phyloP scores from a whole-genome alignment of 1,140 invertebrate species.

The Episyrphus balteatus region DNA sequence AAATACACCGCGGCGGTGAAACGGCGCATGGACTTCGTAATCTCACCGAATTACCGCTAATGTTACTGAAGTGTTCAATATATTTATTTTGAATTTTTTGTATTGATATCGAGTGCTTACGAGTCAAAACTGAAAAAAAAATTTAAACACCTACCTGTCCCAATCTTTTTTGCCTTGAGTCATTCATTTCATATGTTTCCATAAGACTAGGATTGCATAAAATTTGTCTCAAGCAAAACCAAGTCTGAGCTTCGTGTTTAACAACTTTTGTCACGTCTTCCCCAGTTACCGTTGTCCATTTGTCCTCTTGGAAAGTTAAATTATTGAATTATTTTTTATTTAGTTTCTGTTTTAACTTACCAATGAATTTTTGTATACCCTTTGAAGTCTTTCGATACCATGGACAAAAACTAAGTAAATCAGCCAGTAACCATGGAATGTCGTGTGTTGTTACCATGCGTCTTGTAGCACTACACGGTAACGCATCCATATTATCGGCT shows the following conservation, averaged over 20 bases:
- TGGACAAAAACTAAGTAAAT: constrained; percentile 53
- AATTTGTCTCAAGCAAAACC: constrained; percentile 58
- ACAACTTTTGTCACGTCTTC: constrained; percentile 45
- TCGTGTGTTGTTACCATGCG: constrained; percentile 56
- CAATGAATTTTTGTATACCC: constrained; percentile 42
- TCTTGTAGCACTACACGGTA: constrained; percentile 50
- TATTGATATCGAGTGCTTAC: too few species aligned
- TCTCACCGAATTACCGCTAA: too few species aligned
- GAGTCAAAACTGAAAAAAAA: too few species aligned
- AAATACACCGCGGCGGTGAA: too few species aligned
- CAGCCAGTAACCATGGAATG: constrained; percentile 56
- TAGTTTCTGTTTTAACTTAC: constrained; percentile 3
- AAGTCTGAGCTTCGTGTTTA: constrained; percentile 57
- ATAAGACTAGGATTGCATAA: constrained; percentile 49
- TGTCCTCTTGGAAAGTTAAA: constrained; percentile 37
- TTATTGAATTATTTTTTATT: constrained; percentile 1
- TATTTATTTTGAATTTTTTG: too few species aligned
- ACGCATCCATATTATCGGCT: constrained; percentile 42
- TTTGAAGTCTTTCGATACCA: constrained; percentile 52
- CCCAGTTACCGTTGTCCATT: constrained; percentile 46
- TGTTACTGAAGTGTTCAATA: too few species aligned
- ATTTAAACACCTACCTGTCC: constrained; percentile 40
- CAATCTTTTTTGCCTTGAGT: constrained; percentile 50
- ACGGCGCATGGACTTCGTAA: too few species aligned
- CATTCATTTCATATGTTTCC: constrained; percentile 58